Evolutionary conservation across 2,113 vertebrate species (phyloP), one percentile per base, ranked within the genome.

Genomic region (Cyprinodon variegatus): DNA sequence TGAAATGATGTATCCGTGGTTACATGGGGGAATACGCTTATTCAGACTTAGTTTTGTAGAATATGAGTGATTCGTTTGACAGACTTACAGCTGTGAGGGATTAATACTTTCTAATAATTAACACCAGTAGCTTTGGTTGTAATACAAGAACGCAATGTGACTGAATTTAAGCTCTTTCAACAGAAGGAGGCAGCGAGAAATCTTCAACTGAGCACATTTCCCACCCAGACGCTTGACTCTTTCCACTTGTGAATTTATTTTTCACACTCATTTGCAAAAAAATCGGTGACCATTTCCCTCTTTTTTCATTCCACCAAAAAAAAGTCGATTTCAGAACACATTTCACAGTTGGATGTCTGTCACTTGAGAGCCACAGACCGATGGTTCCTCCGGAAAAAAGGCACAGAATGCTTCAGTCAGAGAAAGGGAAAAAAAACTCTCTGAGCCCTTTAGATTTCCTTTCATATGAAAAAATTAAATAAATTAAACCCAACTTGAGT

Each of bases 51-150:
- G 41, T 40, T 74, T 29, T 15, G 63, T n/a, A 12, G 71, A 74
- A 64, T 70, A 84, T 73, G 78, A 70, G 62, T 81, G 85, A 87
- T 84, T 81, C 79, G 77, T 84, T 85, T 83, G 74, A 75, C 61
- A 80, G 73, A 68, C 59, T 22, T 11, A 73, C 65, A 66, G 43
- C 68, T 83, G 68, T 69, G 68, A 65, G 68, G 53, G 22, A 74
- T 81, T 84, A 72, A 10, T 10, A 6, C 22, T 65, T 83, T 73
- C 63, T 67, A 20, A 79, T 78, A 77, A 69, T 70, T 29, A 81
- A 75, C 73, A 20, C 59, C 45, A 46, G 48, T 36, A 41, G 37
- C 65, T 20, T 12, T 82, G 61, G 60, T 78, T 67, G 37, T 68
- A 77, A 22, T 29, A 70, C 72, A 41, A 61, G 68, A 29, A 22